Base-by-base conservation (phyloP, 2,797 vertebrate species). In the Danio choprae region DNA sequence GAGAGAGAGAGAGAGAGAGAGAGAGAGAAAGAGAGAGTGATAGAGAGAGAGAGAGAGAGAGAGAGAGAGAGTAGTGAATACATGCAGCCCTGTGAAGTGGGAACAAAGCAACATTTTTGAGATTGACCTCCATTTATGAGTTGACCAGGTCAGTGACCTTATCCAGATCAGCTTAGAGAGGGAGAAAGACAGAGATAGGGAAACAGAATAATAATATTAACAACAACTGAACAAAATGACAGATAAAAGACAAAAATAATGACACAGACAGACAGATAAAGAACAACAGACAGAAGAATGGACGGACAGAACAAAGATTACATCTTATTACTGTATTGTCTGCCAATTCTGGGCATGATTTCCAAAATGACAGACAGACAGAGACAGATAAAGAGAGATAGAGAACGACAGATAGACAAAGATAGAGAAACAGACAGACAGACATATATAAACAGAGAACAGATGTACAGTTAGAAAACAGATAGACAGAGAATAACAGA, bases 61-160 rank as follows among this genome's bases (percentile, higher is more conserved):
- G 9, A 6, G 60, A 18, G 10, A 22, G 69, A 43, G 7, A 22
- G 53, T 5, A 38, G 69, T 64, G 40, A 48, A 80, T 80, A 62
- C 46, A 56, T 7, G 59, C 51, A 76, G 73, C 82, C 62, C 69
- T 74, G 53, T 68, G 44, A 1, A 12, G 43, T 16, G 7, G 74
- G 59, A 82, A 74, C 62, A 82, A 77, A 82, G 60, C 55, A 58
- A 60, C 9, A 13, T 16, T 20, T 62, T 36, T 56, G n/a, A n/a
- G 36, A 64, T 8, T 2, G 3, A 59, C 12, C 11, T 74, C 58
- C 18, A 58, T 81, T 69, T 59, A 79, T 12, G 46, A 10, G 64
- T 18, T 77, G 74, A 64, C 46, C 55, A 18, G 53, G 65, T 76
- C 74, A 48, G 41, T 59, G 64, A 58, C 64, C 51, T 77, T 7